Base-by-base conservation (phyloP, 2,113 vertebrate genomes). In the Danionella cerebrum region DNA sequence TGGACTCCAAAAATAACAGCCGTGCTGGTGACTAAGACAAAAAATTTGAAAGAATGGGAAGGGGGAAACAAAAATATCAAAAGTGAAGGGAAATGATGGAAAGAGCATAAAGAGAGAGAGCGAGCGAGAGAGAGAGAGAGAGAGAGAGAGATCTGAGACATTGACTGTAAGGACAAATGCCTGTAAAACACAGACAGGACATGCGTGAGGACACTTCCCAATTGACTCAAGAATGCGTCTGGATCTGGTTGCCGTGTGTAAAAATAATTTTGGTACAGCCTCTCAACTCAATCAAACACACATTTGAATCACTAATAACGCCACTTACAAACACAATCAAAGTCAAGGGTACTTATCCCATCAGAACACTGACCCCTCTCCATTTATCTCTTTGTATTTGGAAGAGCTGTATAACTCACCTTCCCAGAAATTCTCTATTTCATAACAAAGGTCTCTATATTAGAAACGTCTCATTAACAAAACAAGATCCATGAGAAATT, bases 1-100 rank as follows among this genome's bases (percentile, higher is more conserved):
- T 50, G 64, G 69, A 75, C 45, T 36, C 60, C 57, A 67, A 75
- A 71, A 75, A 68, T 75, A 75, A 75, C 57, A 75, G 71, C 69
- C 50, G 47, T 41, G n/a, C n/a, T n/a, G 50, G 73, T 71, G 48
- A 75, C 63, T 67, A 42, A 66, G 48, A 48, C 41, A 29, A 71
- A n/a, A 63, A 71, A 75, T 62, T 33, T 59, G 25, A 47, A 62
- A 27, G 25, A 53, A 75, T 63, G 53, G 63, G 54, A 45, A 62
- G 2, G 64, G 59, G 55, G 48, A 47, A 63, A 51, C 22, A 4
- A 35, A 63, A 60, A 70, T 65, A 65, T 60, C 18, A 55, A 62
- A 39, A 50, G 9, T n/a, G 12, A 24, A 65, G 51, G 47, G n/a
- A 33, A 35, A 58, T n/a, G n/a, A n/a, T n/a, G n/a, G n/a, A n/a